phyloP scores from a whole-genome alignment of 2,797 vertebrate species.

The Sebastes matsubarae region DNA sequence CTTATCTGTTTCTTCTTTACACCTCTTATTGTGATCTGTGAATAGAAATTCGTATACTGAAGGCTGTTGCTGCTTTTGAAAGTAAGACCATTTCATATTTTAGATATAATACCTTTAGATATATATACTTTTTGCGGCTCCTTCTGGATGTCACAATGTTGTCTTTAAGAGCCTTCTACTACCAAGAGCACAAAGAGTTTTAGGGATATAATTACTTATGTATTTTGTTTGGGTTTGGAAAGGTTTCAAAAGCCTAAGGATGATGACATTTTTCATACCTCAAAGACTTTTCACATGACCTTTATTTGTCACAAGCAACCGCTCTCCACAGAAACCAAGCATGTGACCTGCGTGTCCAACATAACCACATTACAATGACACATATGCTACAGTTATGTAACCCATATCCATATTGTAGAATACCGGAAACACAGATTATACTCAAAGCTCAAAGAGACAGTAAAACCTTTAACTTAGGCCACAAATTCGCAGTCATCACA shows the following conservation, averaged over 20 bases:
- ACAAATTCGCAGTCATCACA: neutral
- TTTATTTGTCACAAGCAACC: constrained; percentile 12
- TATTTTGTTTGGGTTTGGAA: neutral
- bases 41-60: neutral
- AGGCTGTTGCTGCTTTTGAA: neutral
- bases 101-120: neutral
- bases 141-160: neutral
- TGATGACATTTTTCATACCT: constrained; percentile 6
- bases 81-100: neutral
- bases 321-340: neutral
- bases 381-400: neutral
- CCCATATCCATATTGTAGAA: neutral
- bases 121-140: neutral
- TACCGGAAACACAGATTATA: neutral
- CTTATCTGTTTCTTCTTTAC: neutral
- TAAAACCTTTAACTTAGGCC: neutral
- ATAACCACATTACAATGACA: neutral
- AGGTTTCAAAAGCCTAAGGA: constrained; percentile 8
- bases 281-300: constrained; percentile 18
- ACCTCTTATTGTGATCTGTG: neutral
- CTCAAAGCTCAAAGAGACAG: neutral
- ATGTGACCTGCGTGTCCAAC: neutral
- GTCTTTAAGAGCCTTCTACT: neutral
- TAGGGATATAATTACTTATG: neutral
- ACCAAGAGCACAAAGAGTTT: neutral